Evolutionary conservation across 2,113 vertebrate genomes (phyloP).

Genomic region (Pitta sordida): DNA sequence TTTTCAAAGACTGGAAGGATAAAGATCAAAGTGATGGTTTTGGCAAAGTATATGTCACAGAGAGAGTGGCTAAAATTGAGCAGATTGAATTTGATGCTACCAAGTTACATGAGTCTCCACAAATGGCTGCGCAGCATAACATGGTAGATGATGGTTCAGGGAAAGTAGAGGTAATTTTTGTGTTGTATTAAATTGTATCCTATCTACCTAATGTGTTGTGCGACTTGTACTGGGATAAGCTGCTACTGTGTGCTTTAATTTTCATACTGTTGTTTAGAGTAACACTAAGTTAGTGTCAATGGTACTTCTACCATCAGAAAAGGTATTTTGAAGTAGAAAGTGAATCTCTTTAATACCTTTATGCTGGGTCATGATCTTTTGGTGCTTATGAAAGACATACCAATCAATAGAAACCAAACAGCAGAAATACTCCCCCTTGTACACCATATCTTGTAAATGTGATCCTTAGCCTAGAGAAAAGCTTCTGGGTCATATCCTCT

Average conservation of each 20-base stretch:
- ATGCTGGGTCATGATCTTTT: background rate
- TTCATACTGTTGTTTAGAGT: background rate
- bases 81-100: conserved; percentile 87
- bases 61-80: conserved; percentile 83
- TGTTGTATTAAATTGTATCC: background rate
- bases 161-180: conserved; percentile 78
- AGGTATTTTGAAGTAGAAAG: background rate
- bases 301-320: background rate
- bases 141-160: conserved; percentile 90
- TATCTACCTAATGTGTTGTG: background rate
- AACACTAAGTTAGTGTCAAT: background rate
- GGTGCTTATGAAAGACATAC: background rate
- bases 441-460: background rate
- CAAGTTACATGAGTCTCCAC: conserved; percentile 81
- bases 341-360: background rate
- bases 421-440: background rate
- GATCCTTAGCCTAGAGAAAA: background rate
- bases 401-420: background rate
- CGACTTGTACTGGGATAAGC: background rate
- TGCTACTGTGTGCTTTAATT: background rate
- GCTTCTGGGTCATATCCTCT: background rate
- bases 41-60: conserved; percentile 84
- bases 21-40: conserved; percentile 85
- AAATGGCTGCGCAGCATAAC: conserved; percentile 89
- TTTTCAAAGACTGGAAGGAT: conserved; percentile 87